A percentile compares a stretch with the other conserved stretches of the same genome.
These are phyloP conservation scores for Helostoma temminkii DNA, from an alignment of 2,797 vertebrate species.

Conservation along the genomic window DNA sequence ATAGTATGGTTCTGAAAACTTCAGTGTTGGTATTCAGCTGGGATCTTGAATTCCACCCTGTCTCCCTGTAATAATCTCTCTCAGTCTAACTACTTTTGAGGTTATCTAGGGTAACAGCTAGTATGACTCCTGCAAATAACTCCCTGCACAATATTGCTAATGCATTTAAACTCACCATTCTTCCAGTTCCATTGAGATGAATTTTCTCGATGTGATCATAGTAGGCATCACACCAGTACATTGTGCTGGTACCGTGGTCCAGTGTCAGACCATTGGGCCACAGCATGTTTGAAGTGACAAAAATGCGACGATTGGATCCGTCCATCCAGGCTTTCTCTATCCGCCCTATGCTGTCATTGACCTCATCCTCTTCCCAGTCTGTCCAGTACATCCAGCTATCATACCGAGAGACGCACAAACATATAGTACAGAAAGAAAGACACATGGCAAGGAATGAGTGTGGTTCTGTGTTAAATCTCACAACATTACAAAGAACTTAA, in stretches of 20 bases:
- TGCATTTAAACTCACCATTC: constrained; percentile 87
- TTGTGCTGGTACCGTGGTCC: constrained; percentile 88
- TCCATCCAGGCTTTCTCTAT: constrained; percentile 99
- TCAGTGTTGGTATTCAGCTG: not conserved
- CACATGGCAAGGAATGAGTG: constrained; percentile 20
- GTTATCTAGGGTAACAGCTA: not conserved
- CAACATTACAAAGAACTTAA: constrained; percentile 22
- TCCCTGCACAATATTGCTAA: not conserved
- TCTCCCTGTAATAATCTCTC: too few relatives aligned
- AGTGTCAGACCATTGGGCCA: constrained; percentile 98
- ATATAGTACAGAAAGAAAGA: not conserved
- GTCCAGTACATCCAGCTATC: constrained; percentile 99
- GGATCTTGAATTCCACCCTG: not conserved
- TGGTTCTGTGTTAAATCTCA: constrained; percentile 1
- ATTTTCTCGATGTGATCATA: constrained; percentile 99
- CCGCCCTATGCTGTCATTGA: constrained; percentile 96
- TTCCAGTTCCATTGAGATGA: constrained; percentile 93
- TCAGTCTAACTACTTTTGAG: too few relatives aligned
- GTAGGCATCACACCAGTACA: constrained; percentile 99
- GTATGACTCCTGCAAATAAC: not conserved
- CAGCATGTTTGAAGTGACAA: constrained; percentile 98
- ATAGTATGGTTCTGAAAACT: not conserved
- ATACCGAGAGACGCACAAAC: constrained; percentile 23
- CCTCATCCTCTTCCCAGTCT: constrained; percentile 99
- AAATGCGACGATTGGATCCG: constrained; percentile 91